A percentile compares a stretch with the other conserved stretches of the same genome.
Conservation (phyloP, 2,888 invertebrate genomes). For the Chrysomela aeneicollis region DNA sequence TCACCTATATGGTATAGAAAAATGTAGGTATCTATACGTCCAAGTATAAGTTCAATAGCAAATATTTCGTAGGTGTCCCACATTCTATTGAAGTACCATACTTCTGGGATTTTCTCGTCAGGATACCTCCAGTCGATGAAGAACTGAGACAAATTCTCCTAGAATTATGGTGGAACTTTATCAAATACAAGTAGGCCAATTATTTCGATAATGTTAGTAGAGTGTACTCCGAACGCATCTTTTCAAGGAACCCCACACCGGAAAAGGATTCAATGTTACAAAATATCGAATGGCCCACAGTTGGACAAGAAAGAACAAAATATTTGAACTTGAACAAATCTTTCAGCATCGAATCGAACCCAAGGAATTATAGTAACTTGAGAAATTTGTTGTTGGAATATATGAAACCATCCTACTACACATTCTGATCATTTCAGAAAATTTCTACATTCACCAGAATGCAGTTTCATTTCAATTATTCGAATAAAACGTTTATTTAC, state of each 20-base stretch:
- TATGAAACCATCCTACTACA: not conserved
- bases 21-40: no score
- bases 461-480: no score
- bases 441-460: not conserved
- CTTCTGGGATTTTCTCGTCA: conserved; percentile 13
- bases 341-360: conserved; percentile 14
- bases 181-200: conserved; percentile 24
- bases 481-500: no score
- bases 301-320: not conserved
- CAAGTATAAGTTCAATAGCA: no score
- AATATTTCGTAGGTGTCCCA: no score
- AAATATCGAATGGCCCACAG: conserved; percentile 20
- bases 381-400: not conserved
- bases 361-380: conserved; percentile 7
- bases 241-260: conserved; percentile 28
- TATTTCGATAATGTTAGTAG: not conserved
- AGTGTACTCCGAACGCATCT: no score
- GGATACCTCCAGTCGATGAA: not conserved
- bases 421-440: no score
- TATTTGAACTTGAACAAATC: conserved; percentile 24
- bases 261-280: conserved; percentile 15
- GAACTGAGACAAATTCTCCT: conserved; percentile 10
- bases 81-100: not conserved
- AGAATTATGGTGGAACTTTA: conserved; percentile 25
- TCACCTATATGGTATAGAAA: no score